Percentiles rank a stretch among this genome's conserved stretches.
phyloP scores from a whole-genome alignment of 2,113 vertebrate genomes.

The Diglossa brunneiventris region DNA sequence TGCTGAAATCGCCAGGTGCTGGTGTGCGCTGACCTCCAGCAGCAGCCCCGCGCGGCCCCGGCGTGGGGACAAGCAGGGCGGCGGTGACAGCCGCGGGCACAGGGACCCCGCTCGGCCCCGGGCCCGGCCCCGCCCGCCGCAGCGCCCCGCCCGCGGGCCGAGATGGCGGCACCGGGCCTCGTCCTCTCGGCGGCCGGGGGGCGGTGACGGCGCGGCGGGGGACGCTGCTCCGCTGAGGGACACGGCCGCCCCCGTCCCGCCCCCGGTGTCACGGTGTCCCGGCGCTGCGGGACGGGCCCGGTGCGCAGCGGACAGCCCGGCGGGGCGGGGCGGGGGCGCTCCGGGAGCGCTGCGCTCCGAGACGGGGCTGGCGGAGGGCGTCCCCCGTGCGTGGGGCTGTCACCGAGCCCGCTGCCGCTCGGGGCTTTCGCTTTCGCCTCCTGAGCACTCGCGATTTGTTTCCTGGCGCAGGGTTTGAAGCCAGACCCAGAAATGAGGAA shows the following conservation, averaged over 20 bases:
- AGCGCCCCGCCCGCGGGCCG: not conserved
- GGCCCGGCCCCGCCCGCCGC: not conserved
- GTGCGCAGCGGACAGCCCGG: not conserved
- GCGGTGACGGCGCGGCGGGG: not conserved
- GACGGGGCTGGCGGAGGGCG: not conserved
- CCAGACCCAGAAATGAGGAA: constrained; percentile 71
- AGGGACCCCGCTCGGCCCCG: not conserved
- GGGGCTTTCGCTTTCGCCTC: rapidly evolving
- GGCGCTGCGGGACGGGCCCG: not conserved
- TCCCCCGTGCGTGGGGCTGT: not conserved
- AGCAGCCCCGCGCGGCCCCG: not conserved
- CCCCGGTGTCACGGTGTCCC: not conserved
- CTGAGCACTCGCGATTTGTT: not conserved
- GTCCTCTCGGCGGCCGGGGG: not conserved
- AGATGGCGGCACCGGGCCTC: not conserved
- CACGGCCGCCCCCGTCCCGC: not conserved
- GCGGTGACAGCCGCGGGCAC: not conserved
- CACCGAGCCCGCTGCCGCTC: not conserved
- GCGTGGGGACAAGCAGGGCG: rapidly evolving
- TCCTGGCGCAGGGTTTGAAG: not conserved
- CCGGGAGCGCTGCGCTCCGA: not conserved
- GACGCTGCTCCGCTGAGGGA: not conserved
- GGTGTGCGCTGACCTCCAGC: rapidly evolving
- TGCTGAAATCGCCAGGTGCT: rapidly evolving
- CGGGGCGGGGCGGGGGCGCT: not conserved